These are phyloP conservation scores for Bombus picipes DNA, from an alignment of 1,140 invertebrate genomes.

Conservation along the genomic window DNA sequence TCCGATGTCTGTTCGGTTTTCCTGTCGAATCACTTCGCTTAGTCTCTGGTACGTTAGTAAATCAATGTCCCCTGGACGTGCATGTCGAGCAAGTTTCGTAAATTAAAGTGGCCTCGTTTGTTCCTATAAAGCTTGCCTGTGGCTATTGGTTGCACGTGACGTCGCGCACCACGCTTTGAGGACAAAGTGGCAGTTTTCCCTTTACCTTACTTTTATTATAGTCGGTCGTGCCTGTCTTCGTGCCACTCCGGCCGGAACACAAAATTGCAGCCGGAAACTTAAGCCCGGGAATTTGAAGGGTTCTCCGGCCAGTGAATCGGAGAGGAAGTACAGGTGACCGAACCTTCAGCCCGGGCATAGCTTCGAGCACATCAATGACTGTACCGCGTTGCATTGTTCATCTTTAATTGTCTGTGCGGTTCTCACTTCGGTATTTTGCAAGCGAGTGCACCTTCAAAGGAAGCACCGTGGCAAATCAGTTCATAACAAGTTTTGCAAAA, in stretches of 20 bases:
- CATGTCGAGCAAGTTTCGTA: conserved; percentile 61
- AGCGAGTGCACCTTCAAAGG: conserved; percentile 54
- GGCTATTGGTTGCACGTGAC: conserved; percentile 35
- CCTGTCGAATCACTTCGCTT: conserved; percentile 55
- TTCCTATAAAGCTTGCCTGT: conserved; percentile 29
- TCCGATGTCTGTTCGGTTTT: conserved; percentile 61
- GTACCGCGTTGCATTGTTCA: conserved; percentile 45
- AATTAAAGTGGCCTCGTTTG: conserved; percentile 62
- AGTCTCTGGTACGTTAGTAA: conserved; percentile 49
- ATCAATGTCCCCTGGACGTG: conserved; percentile 64
- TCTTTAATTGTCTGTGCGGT: conserved; percentile 46
- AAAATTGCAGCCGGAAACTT: conserved; percentile 28
- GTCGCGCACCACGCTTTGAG: conserved; percentile 24
- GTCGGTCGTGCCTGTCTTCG: not conserved
- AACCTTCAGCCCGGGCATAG: conserved; percentile 37
- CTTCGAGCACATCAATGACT: conserved; percentile 31
- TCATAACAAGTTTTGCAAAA: conserved; percentile 76
- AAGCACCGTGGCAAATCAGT: conserved; percentile 53
- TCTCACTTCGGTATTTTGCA: conserved; percentile 30
- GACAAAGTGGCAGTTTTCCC: conserved; percentile 44
- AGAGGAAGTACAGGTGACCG: not conserved
- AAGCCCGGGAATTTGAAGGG: conserved; percentile 4
- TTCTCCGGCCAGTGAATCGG: not conserved
- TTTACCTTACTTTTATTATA: conserved; percentile 43
- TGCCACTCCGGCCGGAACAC: conserved; percentile 11